These are phyloP conservation scores for Mirounga angustirostris DNA, from an alignment of 2,113 vertebrate genomes.

Conservation along the genomic window DNA sequence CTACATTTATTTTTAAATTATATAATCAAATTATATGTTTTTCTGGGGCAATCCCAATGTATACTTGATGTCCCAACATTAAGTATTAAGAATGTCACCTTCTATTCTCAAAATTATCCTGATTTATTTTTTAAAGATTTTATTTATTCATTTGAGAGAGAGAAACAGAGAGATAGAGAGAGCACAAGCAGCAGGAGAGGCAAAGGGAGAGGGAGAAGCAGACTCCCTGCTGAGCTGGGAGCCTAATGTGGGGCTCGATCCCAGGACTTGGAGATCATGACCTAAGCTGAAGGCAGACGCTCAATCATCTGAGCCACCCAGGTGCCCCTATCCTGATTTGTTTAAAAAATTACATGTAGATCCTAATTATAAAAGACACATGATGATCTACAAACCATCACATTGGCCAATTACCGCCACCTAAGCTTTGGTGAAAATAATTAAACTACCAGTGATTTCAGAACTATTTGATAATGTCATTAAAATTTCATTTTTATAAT, in stretches of 20 bases:
- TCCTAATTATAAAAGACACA: background rate
- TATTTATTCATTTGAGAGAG: background rate
- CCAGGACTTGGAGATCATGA: background rate
- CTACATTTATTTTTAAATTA: background rate
- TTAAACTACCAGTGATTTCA: constrained; percentile 1
- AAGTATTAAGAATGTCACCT: background rate
- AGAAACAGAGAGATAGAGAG: background rate
- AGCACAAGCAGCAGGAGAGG: background rate
- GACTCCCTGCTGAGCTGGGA: background rate
- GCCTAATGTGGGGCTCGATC: background rate
- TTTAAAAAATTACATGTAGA: background rate
- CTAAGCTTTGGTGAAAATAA: background rate
- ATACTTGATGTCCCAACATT: background rate
- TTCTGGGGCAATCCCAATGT: background rate
- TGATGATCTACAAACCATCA: background rate
- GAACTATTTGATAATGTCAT: background rate
- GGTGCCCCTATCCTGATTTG: background rate
- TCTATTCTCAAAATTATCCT: background rate
- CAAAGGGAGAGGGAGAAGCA: background rate
- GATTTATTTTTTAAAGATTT: background rate
- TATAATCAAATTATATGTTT: background rate
- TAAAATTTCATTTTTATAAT: constrained; percentile 19
- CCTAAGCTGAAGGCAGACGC: background rate
- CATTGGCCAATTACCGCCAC: background rate
- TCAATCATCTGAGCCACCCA: background rate